phyloP scores from a whole-genome alignment of 1,140 invertebrate species.

The Ceratoteleas bidentatus region DNA sequence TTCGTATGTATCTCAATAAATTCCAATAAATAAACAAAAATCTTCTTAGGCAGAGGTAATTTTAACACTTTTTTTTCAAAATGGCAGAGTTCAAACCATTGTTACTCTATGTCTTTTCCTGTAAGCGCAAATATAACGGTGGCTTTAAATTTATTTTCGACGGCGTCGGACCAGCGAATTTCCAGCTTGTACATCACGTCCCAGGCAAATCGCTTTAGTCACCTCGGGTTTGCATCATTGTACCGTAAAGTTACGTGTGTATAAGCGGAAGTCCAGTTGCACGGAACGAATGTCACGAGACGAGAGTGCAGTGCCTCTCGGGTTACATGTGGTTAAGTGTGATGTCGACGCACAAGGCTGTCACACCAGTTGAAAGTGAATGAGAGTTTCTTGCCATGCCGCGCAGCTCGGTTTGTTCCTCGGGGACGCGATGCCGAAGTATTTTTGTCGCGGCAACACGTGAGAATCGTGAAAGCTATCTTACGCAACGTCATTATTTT shows the following conservation, averaged over 20 bases:
- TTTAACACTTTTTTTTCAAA: no score
- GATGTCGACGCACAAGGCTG: conserved; percentile 66
- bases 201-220: conserved; percentile 53
- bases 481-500: conserved; percentile 60
- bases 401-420: conserved; percentile 54
- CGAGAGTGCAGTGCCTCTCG: conserved; percentile 56
- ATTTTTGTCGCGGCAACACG: conserved; percentile 62
- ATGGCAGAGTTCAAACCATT: no score
- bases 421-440: conserved; percentile 41
- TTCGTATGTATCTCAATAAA: no score
- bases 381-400: conserved; percentile 68
- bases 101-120: conserved; percentile 6
- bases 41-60: no score
- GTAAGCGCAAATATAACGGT: background rate
- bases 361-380: conserved; percentile 77
- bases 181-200: conserved; percentile 33
- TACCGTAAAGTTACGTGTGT: conserved; percentile 58
- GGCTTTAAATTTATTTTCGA: conserved; percentile 34
- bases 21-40: no score
- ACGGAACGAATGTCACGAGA: conserved; percentile 66
- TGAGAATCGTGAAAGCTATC: conserved; percentile 62
- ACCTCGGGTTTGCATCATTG: conserved; percentile 31
- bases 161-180: background rate
- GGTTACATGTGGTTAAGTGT: conserved; percentile 64
- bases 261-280: conserved; percentile 69